Evolutionary conservation across 1,140 invertebrate genomes (phyloP), one percentile per base, ranked within the genome.

Genomic region (Panagrolaimus sp.): DNA sequence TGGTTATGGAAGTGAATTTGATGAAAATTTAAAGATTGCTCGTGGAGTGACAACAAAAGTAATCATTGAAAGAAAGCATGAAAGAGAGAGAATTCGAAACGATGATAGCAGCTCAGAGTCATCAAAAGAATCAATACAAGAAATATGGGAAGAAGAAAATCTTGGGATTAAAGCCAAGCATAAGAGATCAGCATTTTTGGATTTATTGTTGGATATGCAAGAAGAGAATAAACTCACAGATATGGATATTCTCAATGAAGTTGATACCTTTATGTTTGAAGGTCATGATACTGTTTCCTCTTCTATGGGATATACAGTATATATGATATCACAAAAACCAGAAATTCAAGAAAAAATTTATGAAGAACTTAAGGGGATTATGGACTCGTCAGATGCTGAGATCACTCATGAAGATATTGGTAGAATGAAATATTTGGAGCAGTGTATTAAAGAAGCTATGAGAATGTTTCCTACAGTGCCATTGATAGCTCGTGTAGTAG

Each of bases 221-320:
- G 89, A 73, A n/a, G 31, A 68, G 90, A 78, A 89, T 89, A 72
- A 91, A 89, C 8, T 88, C 83, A 57, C 69, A 74, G 14, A 87
- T 78, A 11, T 81, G 64, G 67, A 79, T 88, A 63, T 95, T 27
- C 89, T 88, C 45, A 90, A 93, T 66, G 88, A 90, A 48, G 90
- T 88, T 42, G 89, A 91, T 79, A 91, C 90, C 0, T 91, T 91
- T 77, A 89, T 90, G 86, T 91, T 91, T 84, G 89, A 87, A 77
- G 87, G 92, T 25, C 92, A 95, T 82, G 92, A 96, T 80, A 95
- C 92, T 0, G 94, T 92, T 0, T 90, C 91, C 1, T 89, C 90
- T 46, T 90, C 88, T 27, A 89, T 90, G 38, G 91, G 89, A 74
- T 86, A 83, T 81, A 77, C 84, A 16, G 74, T 83, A 14, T 86